Conservation (phyloP, 1,140 invertebrate genomes). For the Coptotermes formosanus region DNA sequence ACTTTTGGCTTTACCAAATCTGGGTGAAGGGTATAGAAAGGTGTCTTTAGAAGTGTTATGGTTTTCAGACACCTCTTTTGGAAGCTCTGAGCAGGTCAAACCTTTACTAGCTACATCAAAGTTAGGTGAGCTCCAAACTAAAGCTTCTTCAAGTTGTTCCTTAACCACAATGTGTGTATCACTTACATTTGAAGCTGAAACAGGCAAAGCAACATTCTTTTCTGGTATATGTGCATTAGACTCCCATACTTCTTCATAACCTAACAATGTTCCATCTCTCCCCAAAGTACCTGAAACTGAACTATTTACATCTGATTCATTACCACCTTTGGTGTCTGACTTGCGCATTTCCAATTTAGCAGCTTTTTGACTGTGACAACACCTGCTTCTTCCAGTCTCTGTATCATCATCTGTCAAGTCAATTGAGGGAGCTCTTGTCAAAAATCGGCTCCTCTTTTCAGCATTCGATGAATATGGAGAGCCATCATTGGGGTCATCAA, state of each 20-base stretch:
- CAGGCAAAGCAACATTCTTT: neutral
- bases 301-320: neutral
- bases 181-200: neutral
- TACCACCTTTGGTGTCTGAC: neutral
- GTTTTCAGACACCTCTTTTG: neutral
- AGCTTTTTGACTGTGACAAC: neutral
- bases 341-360: neutral
- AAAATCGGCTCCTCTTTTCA: constrained; percentile 20
- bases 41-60: constrained; percentile 16
- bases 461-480: neutral
- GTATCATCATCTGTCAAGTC: constrained; percentile 32
- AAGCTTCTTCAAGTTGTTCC: neutral
- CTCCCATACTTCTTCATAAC: constrained; percentile 39
- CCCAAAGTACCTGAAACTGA: constrained; percentile 35
- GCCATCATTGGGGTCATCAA: neutral
- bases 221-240: constrained; percentile 32
- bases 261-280: constrained; percentile 37
- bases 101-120: neutral
- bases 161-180: neutral
- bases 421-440: constrained; percentile 30
- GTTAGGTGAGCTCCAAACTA: constrained; percentile 15
- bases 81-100: neutral
- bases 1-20: constrained; percentile 14
- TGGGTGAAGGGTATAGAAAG: constrained; percentile 25
- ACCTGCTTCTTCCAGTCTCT: neutral